Evolutionary conservation across 2,113 vertebrate species (phyloP).

Genomic region (Miniopterus natalensis): DNA sequence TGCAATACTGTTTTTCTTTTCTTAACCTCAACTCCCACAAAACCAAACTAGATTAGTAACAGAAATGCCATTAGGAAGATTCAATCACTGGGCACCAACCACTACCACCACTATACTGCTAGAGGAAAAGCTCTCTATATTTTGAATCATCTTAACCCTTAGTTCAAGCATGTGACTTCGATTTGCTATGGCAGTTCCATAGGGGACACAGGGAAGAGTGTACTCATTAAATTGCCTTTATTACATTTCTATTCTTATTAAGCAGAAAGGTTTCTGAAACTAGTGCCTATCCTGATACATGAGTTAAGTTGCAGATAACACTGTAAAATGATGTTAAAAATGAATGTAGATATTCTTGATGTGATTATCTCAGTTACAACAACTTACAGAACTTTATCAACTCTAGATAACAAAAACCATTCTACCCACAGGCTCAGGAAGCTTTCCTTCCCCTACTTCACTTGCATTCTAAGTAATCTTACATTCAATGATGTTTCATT

Average conservation of each 20-base stretch:
- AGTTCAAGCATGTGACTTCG: background rate
- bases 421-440: background rate
- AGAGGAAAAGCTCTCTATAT: background rate
- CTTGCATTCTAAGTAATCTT: background rate
- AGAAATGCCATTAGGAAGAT: conserved; percentile 23
- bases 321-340: background rate
- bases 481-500: background rate
- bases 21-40: conserved; percentile 69
- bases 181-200: background rate
- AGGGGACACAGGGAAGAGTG: background rate
- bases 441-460: background rate
- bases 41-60: conserved; percentile 43
- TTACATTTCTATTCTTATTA: background rate
- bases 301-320: background rate
- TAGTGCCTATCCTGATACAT: background rate
- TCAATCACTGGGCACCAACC: background rate
- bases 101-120: background rate
- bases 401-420: conserved; percentile 24
- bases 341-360: background rate
- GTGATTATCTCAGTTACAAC: conserved; percentile 23
- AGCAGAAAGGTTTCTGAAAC: background rate
- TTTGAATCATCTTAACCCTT: background rate
- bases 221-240: background rate
- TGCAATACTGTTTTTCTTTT: conserved; percentile 46
- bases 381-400: conserved; percentile 44